Base-by-base conservation (phyloP, 2,888 invertebrate species). In the Spatulosminthurus flaviceps region DNA sequence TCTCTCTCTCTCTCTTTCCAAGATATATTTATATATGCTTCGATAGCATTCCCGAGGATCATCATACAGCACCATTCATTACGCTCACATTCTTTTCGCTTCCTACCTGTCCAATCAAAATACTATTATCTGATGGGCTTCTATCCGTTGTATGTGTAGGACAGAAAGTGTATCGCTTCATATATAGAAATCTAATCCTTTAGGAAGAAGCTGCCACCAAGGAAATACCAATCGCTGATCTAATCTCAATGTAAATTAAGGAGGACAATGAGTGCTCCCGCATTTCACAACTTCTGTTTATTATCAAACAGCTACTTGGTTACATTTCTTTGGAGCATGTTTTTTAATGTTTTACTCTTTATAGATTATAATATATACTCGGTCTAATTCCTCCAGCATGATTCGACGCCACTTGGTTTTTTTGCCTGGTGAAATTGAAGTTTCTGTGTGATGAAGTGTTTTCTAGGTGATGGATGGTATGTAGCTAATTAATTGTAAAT, bases 61-160 rank as follows among this genome's bases (percentile, higher is more conserved):
- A 29, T 69, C 66, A 67, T 76, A 76, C 43, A 43, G 76, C 76
- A 76, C 76, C 76, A 76, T 66, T 76, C 76, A 76, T 76, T 76
- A 76, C 66, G 64, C 43, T 76, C 67, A 67, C 67, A 76, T 76
- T 76, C 76, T 76, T 76, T 76, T 24, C 67, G 42, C 43, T 66
- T 43, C 67, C 67, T 76, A 76, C 76, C 76, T 76, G 67, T 76
- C 76, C 76, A 76, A 76, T 76, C 76, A 76, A 76, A 76, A 67
- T 67, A 28, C 67, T 76, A 76, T 76, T 76, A 76, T 76, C 66
- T 76, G 61, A 74, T 74, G 21, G 51, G 11, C 24, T 1, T 74
- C 19, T 51, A 41, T 41, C 13, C 34, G 34, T 4, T 7, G 34
- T 34, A 9, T 7, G 34, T 34, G 34, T 34, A 34, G n/a, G n/a